A percentile compares a stretch with the other conserved stretches of the same genome.
Evolutionary conservation across 2,797 vertebrate species (phyloP).

Genomic region (Cyclura pinguis): DNA sequence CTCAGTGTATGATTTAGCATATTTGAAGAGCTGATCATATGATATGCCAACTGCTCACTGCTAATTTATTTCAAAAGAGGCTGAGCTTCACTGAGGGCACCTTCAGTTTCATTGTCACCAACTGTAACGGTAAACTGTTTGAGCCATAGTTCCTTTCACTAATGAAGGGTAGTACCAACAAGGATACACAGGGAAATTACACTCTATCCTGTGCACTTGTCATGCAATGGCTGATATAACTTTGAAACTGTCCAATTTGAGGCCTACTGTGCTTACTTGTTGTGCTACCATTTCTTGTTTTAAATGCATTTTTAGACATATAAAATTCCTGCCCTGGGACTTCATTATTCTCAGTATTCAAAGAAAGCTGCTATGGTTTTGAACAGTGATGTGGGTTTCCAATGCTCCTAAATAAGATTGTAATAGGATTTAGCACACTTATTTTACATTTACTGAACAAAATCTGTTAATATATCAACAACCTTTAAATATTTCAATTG

Average conservation of each 20-base stretch:
- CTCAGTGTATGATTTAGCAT: not conserved
- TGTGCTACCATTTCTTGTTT: not conserved
- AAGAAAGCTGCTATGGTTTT: not conserved
- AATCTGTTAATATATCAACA: no score
- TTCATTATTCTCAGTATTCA: not conserved
- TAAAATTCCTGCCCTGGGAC: not conserved
- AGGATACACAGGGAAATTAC: not conserved
- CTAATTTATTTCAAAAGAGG: not conserved
- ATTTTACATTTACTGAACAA: no score
- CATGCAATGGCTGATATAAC: not conserved
- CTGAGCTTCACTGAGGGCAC: not conserved
- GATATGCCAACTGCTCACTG: not conserved
- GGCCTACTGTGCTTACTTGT: not conserved
- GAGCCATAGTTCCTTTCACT: not conserved
- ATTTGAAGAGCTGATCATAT: not conserved
- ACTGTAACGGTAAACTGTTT: not conserved
- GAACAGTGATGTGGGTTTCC: not conserved
- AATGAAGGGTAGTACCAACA: not conserved
- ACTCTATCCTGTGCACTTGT: not conserved
- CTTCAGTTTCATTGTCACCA: not conserved
- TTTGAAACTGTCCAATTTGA: not conserved
- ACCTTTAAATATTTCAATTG: no score
- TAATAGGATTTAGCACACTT: no score
- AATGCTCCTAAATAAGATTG: no score
- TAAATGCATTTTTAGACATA: not conserved